Percentiles rank a stretch among this genome's conserved stretches.
These are phyloP conservation scores for Staurois parvus DNA, from an alignment of 2,797 vertebrate species.

Conservation along the genomic window DNA sequence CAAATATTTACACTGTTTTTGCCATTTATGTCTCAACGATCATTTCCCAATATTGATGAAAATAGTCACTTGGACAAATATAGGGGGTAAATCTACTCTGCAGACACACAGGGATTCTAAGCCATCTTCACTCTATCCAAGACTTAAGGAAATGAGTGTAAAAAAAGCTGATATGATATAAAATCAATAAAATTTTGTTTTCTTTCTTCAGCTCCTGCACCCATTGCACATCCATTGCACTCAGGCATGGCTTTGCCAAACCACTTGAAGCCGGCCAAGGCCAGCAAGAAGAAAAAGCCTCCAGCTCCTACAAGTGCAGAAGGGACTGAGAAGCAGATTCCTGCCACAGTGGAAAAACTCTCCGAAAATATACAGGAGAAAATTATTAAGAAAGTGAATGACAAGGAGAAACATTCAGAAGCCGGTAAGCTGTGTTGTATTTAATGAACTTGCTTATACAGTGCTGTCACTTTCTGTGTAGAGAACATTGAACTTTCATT, in stretches of 20 bases:
- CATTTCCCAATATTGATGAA: too few relatives aligned
- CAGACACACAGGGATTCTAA: too few relatives aligned
- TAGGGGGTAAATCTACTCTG: too few relatives aligned
- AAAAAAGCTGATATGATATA: too few relatives aligned
- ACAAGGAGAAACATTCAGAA: slow-evolving; percentile 77
- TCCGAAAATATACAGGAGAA: slow-evolving; percentile 75
- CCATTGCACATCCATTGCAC: slow-evolving; percentile 72
- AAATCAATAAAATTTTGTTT: neutral
- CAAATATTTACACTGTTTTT: too few relatives aligned
- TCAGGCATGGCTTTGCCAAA: slow-evolving; percentile 71
- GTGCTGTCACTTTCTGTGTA: too few relatives aligned
- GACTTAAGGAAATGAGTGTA: too few relatives aligned
- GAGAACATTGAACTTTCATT: too few relatives aligned
- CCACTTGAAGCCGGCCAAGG: slow-evolving; percentile 72
- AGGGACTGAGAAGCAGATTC: slow-evolving; percentile 69
- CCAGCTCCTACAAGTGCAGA: slow-evolving; percentile 74
- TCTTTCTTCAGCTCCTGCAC: slow-evolving; percentile 65
- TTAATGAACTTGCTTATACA: too few relatives aligned
- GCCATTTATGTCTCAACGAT: too few relatives aligned
- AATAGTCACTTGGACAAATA: too few relatives aligned
- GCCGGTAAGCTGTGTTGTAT: slow-evolving; percentile 67
- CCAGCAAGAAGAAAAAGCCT: slow-evolving; percentile 76
- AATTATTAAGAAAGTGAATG: slow-evolving; percentile 74
- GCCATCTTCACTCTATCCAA: too few relatives aligned
- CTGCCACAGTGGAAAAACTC: slow-evolving; percentile 70